These are phyloP conservation scores for Syngnathus rostellatus DNA, from an alignment of 2,797 vertebrate species.

Conservation along the genomic window DNA sequence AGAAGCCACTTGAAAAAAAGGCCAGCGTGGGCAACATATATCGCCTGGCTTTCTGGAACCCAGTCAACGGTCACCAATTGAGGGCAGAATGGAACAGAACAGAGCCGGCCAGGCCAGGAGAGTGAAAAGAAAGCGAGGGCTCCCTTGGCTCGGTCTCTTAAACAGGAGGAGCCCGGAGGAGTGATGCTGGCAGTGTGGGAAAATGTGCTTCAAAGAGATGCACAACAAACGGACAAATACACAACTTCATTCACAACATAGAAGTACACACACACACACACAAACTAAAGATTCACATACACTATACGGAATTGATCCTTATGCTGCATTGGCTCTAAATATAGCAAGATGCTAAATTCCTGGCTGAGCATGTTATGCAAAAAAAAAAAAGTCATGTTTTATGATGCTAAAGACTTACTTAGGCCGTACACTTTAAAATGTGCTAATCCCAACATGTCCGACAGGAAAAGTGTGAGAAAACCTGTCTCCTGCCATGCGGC, in stretches of 20 bases:
- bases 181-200: conserved; percentile 77
- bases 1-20: conserved; percentile 50
- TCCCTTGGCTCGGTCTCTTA: conserved; percentile 56
- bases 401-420: conserved; percentile 14
- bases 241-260: conserved; percentile 44
- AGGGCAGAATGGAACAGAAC: conserved; percentile 65
- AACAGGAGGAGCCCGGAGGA: conserved; percentile 64
- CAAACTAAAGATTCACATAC: conserved; percentile 8
- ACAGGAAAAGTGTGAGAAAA: conserved; percentile 31
- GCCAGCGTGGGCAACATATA: conserved; percentile 61
- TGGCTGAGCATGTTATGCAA: not conserved
- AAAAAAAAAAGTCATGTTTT: conserved; percentile 2
- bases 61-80: conserved; percentile 70
- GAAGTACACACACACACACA: conserved; percentile 23
- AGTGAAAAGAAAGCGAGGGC: conserved; percentile 60
- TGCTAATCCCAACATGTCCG: conserved; percentile 41
- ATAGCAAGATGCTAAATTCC: not conserved
- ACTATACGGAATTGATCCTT: conserved; percentile 7
- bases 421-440: conserved; percentile 23
- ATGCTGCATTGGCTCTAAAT: conserved; percentile 14
- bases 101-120: conserved; percentile 57
- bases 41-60: conserved; percentile 65
- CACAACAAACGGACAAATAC: conserved; percentile 30
- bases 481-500: conserved; percentile 28
- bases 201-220: conserved; percentile 64